These are phyloP conservation scores for Drosophila busckii DNA, from an alignment of 1,140 invertebrate species.

Conservation along the genomic window DNA sequence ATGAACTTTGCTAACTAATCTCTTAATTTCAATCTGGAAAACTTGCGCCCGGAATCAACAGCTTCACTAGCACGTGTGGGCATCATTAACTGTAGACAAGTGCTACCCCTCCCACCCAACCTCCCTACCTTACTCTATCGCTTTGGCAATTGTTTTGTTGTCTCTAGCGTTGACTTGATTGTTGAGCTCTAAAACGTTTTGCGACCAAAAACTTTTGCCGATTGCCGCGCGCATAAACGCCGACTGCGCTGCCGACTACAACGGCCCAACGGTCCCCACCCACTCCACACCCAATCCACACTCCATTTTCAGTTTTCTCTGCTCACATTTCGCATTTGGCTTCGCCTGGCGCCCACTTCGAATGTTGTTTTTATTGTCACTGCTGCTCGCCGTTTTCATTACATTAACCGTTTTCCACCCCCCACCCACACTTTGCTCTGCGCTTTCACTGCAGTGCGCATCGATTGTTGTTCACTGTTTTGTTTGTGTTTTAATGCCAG, in stretches of 20 bases:
- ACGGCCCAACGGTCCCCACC: neutral
- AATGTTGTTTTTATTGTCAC: conserved; percentile 61
- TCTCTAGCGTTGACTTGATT: conserved; percentile 11
- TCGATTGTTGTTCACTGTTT: conserved; percentile 19
- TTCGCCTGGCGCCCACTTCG: conserved; percentile 30
- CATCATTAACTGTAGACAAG: neutral
- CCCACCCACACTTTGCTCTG: neutral
- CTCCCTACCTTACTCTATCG: neutral
- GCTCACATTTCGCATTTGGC: conserved; percentile 8
- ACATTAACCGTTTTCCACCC: conserved; percentile 61
- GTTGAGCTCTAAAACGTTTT: conserved; percentile 32
- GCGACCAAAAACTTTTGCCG: conserved; percentile 30
- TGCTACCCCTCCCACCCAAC: neutral
- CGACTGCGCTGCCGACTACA: neutral
- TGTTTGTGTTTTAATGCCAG: conserved; percentile 46
- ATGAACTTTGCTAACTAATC: no score
- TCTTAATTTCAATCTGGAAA: no score
- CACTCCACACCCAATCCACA: neutral
- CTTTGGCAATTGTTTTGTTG: conserved; percentile 10
- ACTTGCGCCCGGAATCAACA: no score
- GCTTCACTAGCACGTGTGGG: neutral
- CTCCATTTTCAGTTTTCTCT: neutral
- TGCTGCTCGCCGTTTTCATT: conserved; percentile 62
- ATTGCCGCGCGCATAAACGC: conserved; percentile 18
- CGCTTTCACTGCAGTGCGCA: conserved; percentile 16